Evolutionary conservation across 2,888 invertebrate genomes (phyloP).

Genomic region (Orthosia gracilis): DNA sequence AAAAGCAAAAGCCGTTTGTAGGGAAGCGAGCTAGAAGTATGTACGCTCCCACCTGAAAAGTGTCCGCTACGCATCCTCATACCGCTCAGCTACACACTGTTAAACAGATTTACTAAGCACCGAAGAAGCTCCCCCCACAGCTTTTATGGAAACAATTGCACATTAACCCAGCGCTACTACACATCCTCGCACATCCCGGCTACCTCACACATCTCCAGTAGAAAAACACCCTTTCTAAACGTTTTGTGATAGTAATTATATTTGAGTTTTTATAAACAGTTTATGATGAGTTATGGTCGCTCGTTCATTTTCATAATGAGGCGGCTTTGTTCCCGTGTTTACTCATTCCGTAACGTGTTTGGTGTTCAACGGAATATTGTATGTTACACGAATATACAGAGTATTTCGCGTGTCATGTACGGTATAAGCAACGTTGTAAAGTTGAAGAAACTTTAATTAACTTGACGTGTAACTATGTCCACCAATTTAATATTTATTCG

Average conservation of each 20-base stretch:
- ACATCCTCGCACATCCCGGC: neutral
- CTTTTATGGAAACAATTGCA: neutral
- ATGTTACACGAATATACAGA: neutral
- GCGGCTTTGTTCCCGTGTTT: conserved; percentile 7
- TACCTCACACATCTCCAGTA: neutral
- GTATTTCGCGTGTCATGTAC: neutral
- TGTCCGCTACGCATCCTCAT: neutral
- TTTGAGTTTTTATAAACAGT: conserved; percentile 41
- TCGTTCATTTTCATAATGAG: conserved; percentile 42
- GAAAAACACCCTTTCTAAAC: conserved; percentile 18
- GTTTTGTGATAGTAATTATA: conserved; percentile 50
- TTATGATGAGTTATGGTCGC: conserved; percentile 41
- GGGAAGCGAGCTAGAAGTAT: neutral
- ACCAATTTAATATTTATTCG: no score
- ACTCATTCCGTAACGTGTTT: conserved; percentile 1
- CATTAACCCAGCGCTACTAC: neutral
- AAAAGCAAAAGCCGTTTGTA: neutral
- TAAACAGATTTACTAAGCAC: no score
- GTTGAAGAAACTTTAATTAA: neutral
- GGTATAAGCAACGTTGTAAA: neutral
- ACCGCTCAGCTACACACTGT: neutral
- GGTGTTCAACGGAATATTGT: neutral
- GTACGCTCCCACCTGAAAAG: neutral
- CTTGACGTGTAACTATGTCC: neutral
- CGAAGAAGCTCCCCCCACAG: neutral